phyloP scores from a whole-genome alignment of 1,140 invertebrate species.

The Drosophila parvula region DNA sequence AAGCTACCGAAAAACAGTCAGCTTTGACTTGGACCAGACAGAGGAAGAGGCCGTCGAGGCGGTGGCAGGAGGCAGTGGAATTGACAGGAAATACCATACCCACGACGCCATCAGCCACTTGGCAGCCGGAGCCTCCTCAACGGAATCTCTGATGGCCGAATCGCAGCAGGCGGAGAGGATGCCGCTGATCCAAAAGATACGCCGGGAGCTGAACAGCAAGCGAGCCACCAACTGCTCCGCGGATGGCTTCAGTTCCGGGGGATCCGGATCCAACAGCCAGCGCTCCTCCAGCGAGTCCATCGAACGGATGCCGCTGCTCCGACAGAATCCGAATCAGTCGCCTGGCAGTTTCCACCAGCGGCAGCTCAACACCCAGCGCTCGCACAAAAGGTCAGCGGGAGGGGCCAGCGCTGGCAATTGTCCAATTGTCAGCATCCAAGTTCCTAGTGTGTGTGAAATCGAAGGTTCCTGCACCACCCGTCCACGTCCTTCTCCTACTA shows the following conservation, averaged over 20 bases:
- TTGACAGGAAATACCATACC: slow-evolving; percentile 80
- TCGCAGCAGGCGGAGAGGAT: slow-evolving; percentile 56
- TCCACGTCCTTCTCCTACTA: slow-evolving; percentile 57
- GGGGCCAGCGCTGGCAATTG: slow-evolving; percentile 18
- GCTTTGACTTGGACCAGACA: slow-evolving; percentile 79
- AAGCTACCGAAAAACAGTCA: slow-evolving; percentile 80
- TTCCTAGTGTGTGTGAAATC: slow-evolving; percentile 77
- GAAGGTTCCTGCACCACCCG: slow-evolving; percentile 79
- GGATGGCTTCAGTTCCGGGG: slow-evolving; percentile 66
- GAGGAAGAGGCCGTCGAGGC: neutral
- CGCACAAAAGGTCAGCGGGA: slow-evolving; percentile 77
- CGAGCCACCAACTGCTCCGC: slow-evolving; percentile 67
- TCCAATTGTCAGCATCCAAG: slow-evolving; percentile 68
- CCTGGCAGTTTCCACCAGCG: slow-evolving; percentile 32
- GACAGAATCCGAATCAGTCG: slow-evolving; percentile 54
- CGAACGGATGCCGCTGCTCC: slow-evolving; percentile 74
- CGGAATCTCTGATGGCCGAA: slow-evolving; percentile 60
- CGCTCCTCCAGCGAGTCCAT: slow-evolving; percentile 80
- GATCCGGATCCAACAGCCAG: slow-evolving; percentile 75
- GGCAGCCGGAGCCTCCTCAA: slow-evolving; percentile 52
- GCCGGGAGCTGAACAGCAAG: slow-evolving; percentile 73
- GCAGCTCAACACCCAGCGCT: slow-evolving; percentile 71
- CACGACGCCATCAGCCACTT: slow-evolving; percentile 78
- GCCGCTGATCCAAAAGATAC: slow-evolving; percentile 78
- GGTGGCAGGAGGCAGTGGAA: slow-evolving; percentile 23